Evolutionary conservation across 2,888 invertebrate genomes (phyloP).

Genomic region (Synergus itoensis): DNA sequence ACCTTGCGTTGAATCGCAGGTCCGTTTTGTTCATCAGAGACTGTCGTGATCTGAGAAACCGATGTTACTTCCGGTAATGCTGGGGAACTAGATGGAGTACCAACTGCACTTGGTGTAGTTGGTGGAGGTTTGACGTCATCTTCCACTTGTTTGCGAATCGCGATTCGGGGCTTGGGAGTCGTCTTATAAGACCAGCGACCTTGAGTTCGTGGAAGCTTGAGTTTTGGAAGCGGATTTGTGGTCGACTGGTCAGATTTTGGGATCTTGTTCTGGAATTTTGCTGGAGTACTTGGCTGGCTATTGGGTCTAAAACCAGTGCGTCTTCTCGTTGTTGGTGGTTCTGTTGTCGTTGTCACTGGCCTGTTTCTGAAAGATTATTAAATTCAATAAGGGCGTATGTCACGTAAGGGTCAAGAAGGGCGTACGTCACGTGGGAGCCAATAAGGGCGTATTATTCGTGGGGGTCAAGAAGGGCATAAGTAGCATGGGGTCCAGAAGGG

Average conservation of each 20-base stretch:
- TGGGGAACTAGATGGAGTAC: slow-evolving; percentile 69
- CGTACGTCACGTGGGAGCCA: no score
- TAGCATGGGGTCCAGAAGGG: no score
- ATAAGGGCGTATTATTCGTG: no score
- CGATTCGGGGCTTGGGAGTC: slow-evolving; percentile 91
- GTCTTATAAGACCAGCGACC: slow-evolving; percentile 96
- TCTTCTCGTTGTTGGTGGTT: slow-evolving; percentile 67
- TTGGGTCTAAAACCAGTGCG: slow-evolving; percentile 86
- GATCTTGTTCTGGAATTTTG: slow-evolving; percentile 63
- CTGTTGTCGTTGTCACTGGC: slow-evolving; percentile 69
- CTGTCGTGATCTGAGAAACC: slow-evolving; percentile 78
- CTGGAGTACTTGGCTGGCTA: slow-evolving; percentile 80
- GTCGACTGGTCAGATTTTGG: slow-evolving; percentile 57
- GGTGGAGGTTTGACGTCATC: slow-evolving; percentile 65
- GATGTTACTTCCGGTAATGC: slow-evolving; percentile 59
- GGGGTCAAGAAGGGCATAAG: no score
- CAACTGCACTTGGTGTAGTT: slow-evolving; percentile 5
- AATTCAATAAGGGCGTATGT: neutral
- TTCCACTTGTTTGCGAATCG: slow-evolving; percentile 84
- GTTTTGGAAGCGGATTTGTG: slow-evolving; percentile 85
- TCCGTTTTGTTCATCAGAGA: slow-evolving; percentile 67
- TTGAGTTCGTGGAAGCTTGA: slow-evolving; percentile 89
- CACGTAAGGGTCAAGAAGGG: no score
- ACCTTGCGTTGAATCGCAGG: slow-evolving; percentile 64
- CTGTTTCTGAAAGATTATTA: slow-evolving; percentile 53